Percentiles rank a stretch among this genome's conserved stretches.
Evolutionary conservation across 2,797 vertebrate species (phyloP).

Genomic region (Lacerta viridis): DNA sequence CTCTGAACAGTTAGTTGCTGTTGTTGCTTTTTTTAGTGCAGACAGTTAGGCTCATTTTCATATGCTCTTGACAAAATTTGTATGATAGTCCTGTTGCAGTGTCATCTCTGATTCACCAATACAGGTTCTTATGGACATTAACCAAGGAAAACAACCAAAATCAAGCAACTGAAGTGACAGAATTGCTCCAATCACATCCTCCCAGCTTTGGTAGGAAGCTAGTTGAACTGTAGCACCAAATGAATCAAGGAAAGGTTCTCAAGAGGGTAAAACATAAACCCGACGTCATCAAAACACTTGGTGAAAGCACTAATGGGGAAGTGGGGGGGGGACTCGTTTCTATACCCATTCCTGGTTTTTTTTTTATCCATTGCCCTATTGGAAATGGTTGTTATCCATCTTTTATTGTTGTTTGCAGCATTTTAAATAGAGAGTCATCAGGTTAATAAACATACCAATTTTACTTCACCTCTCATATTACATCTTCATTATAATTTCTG

Average conservation of each 20-base stretch:
- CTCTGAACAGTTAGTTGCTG: background rate
- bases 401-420: background rate
- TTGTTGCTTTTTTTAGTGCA: background rate
- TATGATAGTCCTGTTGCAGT: background rate
- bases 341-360: too few relatives aligned
- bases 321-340: too few relatives aligned
- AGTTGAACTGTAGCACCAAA: background rate
- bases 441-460: slow-evolving; percentile 1
- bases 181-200: background rate
- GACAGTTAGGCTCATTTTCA: background rate
- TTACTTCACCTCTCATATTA: background rate
- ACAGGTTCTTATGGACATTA: background rate
- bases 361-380: too few relatives aligned
- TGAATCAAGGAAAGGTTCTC: background rate
- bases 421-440: background rate
- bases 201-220: slow-evolving; percentile 5
- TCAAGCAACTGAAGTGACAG: background rate
- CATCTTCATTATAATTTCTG: background rate
- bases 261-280: background rate
- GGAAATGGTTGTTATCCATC: background rate
- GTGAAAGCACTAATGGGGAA: background rate
- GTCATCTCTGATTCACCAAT: background rate
- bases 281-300: background rate
- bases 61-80: background rate
- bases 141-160: background rate